phyloP scores from a whole-genome alignment of 2,888 invertebrate species.

The Sphaeridia pumilis region DNA sequence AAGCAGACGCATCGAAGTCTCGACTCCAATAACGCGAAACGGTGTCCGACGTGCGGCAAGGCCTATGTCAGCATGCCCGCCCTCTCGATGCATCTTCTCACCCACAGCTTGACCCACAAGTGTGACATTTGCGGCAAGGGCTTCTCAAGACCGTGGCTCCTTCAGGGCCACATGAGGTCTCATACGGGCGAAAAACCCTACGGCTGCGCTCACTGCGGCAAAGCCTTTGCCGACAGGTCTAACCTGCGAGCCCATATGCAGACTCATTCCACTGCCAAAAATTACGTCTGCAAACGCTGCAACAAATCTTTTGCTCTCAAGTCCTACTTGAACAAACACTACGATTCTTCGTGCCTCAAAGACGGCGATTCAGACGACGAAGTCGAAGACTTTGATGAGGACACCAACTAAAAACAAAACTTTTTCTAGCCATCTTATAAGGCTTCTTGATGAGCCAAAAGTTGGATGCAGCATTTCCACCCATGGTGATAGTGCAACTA shows the following conservation, averaged over 20 bases:
- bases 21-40: slow-evolving; percentile 86
- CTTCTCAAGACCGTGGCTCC: slow-evolving; percentile 89
- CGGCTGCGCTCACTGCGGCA: slow-evolving; percentile 80
- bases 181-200: slow-evolving; percentile 93
- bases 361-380: slow-evolving; percentile 38
- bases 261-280: slow-evolving; percentile 83
- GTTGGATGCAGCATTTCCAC: too few species aligned
- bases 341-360: slow-evolving; percentile 75
- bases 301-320: slow-evolving; percentile 86
- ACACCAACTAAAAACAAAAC: too few species aligned
- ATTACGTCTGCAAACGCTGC: slow-evolving; percentile 76
- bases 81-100: slow-evolving; percentile 81
- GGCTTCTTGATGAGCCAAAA: too few species aligned
- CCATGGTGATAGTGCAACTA: too few species aligned
- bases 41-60: slow-evolving; percentile 89
- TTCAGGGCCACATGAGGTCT: slow-evolving; percentile 72
- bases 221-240: slow-evolving; percentile 87
- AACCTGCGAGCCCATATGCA: slow-evolving; percentile 91
- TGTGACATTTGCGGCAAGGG: slow-evolving; percentile 88
- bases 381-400: too few species aligned
- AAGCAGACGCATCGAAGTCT: slow-evolving; percentile 86
- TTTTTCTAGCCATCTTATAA: too few species aligned
- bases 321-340: slow-evolving; percentile 89
- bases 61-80: slow-evolving; percentile 98
- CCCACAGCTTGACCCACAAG: slow-evolving; percentile 83